Conservation (phyloP, 2,113 vertebrate species). For the Hylia prasina region DNA sequence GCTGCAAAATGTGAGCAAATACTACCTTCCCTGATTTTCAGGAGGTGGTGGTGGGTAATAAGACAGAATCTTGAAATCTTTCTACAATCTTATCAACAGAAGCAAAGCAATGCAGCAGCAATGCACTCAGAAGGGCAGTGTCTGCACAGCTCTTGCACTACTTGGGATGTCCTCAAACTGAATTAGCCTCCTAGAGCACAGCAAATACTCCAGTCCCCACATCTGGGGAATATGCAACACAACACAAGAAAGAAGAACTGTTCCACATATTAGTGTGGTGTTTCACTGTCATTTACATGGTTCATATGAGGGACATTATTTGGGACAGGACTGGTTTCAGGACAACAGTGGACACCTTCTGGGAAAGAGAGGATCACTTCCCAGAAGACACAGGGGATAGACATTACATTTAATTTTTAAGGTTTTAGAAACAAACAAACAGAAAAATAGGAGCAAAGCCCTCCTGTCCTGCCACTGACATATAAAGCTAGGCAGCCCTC, state of each 20-base stretch:
- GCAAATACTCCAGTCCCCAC: background rate
- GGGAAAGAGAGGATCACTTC: background rate
- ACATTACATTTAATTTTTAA: background rate
- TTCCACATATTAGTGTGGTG: background rate
- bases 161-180: background rate
- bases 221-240: background rate
- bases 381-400: background rate
- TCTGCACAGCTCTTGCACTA: background rate
- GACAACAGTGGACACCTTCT: background rate
- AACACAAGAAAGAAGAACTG: background rate
- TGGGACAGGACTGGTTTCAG: background rate
- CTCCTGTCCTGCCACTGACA: background rate
- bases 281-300: background rate
- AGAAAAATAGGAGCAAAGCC: background rate
- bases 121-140: background rate
- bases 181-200: background rate
- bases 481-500: background rate
- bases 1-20: background rate
- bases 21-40: background rate
- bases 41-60: rapidly evolving
- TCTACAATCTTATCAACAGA: background rate
- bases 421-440: background rate
- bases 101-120: background rate
- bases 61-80: background rate
- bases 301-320: background rate